Percentiles rank a stretch among this genome's conserved stretches.
Evolutionary conservation across 2,888 invertebrate species (phyloP).

Genomic region (Thysanoteuthis rhombus): DNA sequence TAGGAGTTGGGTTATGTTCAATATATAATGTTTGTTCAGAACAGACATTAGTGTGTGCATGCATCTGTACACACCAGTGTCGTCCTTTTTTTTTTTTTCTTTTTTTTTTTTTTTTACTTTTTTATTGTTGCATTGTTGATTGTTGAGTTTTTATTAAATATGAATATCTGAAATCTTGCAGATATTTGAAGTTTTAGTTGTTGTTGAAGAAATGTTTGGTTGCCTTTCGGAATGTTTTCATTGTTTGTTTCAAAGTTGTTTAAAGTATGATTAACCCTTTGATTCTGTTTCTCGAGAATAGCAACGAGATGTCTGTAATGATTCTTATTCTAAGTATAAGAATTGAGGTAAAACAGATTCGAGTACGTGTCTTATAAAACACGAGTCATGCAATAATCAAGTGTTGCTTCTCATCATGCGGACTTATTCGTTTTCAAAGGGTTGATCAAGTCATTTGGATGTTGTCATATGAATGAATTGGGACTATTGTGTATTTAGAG

Average conservation of each 20-base stretch:
- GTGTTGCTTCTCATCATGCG: background rate
- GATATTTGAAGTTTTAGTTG: background rate
- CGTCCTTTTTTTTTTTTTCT: background rate
- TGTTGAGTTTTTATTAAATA: constrained; percentile 12
- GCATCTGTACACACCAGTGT: background rate
- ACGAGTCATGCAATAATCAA: background rate
- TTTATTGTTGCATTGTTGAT: constrained; percentile 12
- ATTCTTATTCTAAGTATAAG: background rate
- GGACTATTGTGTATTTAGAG: background rate
- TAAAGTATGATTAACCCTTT: background rate
- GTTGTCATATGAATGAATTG: background rate
- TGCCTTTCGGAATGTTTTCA: background rate
- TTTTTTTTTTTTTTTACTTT: background rate
- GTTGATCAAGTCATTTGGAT: background rate
- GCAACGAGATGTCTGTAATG: background rate
- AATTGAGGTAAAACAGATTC: background rate
- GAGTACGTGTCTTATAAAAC: no score
- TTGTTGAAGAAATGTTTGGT: background rate
- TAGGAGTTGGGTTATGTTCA: background rate
- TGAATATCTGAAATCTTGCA: background rate
- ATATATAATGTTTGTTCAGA: background rate
- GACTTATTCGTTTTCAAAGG: background rate
- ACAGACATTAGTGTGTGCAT: background rate
- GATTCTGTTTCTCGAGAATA: background rate
- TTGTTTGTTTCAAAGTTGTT: constrained; percentile 12